Evolutionary conservation across 2,113 vertebrate species (phyloP), one percentile per base, ranked within the genome.

Genomic region (Cygnus buccinator): DNA sequence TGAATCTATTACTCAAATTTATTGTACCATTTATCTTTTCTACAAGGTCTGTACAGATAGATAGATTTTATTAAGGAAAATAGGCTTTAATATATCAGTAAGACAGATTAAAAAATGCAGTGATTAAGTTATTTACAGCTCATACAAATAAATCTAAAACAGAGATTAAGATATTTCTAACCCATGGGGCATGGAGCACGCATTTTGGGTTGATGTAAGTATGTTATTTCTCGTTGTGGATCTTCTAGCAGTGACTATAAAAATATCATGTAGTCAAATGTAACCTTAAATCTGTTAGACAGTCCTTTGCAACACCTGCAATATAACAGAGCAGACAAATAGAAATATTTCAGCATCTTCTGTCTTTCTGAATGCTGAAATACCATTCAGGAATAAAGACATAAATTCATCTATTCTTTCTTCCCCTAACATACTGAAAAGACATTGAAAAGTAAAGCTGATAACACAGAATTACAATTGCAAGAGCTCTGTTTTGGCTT

Each of bases 61-160:
- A 88, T 41, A 75, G 6, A 71, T 92, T 84, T 91, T 78, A 79
- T 84, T 84, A 94, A 73, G 33, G 41, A 75, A 89, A 93, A 85
- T n/a, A 46, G 1, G 6, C 44, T 72, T 72, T 79, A 81, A 68
- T 95, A 28, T 57, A 95, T 57, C 80, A 72, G 22, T 79, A 65
- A 89, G 6, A 61, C 3, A 86, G 67, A 80, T 74, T 89, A 5
- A 77, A 90, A 94, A 84, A 59, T 84, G 26, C 31, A 61, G 15
- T 58, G 54, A 57, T 84, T 80, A 88, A 68, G 37, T 86, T 87
- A 89, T 91, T 94, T 95, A 85, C 67, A 91, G 23, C 41, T 91
- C 65, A 50, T 43, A 54, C 31, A 90, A 95, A 79, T 78, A 87
- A 83, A 87, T 87, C 39, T 78, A 48, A 65, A 89, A 3, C 18